Base-by-base conservation (phyloP, 64 coral and sea anemone species). In the Stylophora pistillata region DNA sequence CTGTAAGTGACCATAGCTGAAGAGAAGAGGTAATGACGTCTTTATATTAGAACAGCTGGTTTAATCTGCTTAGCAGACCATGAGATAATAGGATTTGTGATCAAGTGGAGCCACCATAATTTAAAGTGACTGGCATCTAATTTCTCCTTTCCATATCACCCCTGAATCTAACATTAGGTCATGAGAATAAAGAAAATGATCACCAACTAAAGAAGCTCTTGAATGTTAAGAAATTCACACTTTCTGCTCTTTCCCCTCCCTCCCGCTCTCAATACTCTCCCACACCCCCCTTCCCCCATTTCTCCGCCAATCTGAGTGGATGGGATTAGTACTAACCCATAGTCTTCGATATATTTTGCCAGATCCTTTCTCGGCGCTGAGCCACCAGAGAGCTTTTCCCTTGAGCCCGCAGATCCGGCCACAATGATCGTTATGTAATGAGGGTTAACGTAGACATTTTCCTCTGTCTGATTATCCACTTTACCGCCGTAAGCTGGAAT, bases 331-430 rank as follows among this genome's bases (percentile, higher is more conserved):
- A 76, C 94, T 86, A 2, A 95, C 94, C 94, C 94, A 20, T 96
- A 96, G 56, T 96, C 94, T 57, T 89, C 73, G 10, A 96, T 58
- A 21, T 86, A 58, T 30, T 76, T 93, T 54, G 84, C 94, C 56
- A 89, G 73, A 53, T 76, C 72, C 10, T 74, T 20, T 32, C 71
- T 15, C 13, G 94, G 94, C 65, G 80, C 94, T 31, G 72, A 64
- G 58, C 91, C 90, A 1, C 72, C 30, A 10, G 94, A 96, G 57
- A 96, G 78, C 7, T 76, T 86, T 79, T 96, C 94, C 57, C 77
- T 96, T 75, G 90, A 93, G 27, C 94, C 94, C 30, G 94, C 94
- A 72, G 94, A 96, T 14, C 94, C 94, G 30, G 91, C 94, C 18
- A 96, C 94, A 52, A 96, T 88, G 3, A 56, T 82, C 34, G 94